phyloP scores from a whole-genome alignment of 2,797 vertebrate species.

The Pipistrellus kuhlii region DNA sequence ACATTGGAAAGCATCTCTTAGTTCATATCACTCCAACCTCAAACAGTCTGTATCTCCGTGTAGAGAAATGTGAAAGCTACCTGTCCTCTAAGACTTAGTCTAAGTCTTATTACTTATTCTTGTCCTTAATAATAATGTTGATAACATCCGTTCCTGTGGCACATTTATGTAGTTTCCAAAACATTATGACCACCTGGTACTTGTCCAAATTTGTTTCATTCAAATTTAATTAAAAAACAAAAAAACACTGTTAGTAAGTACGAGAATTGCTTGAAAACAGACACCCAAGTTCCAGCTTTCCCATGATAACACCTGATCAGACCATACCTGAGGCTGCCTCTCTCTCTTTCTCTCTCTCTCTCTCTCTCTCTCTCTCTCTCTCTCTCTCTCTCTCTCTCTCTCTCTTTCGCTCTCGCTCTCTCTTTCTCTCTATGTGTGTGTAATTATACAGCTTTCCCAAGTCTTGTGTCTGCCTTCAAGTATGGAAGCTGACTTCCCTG shows the following conservation, averaged over 20 bases:
- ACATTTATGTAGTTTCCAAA: neutral
- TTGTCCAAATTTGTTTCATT: neutral
- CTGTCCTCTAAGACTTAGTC: neutral
- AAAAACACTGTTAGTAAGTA: neutral
- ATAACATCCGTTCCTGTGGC: neutral
- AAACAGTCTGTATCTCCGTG: neutral
- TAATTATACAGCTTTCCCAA: neutral
- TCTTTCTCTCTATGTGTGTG: no score
- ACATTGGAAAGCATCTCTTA: neutral
- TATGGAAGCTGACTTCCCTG: neutral
- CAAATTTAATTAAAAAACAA: neutral
- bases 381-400: no score
- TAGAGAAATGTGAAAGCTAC: slow-evolving; percentile 20
- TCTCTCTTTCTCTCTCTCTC: rapidly evolving
- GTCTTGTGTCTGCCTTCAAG: neutral
- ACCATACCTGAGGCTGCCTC: neutral
- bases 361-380: no score
- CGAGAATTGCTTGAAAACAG: neutral
- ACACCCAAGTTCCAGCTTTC: neutral
- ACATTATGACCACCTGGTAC: slow-evolving; percentile 6
- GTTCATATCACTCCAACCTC: neutral
- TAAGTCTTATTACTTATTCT: neutral
- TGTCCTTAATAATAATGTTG: neutral
- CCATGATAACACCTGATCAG: neutral
- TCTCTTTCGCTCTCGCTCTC: no score